Percentiles rank a stretch among this genome's conserved stretches.
phyloP scores from a whole-genome alignment of 2,113 vertebrate species.

The Scytalopus superciliaris region DNA sequence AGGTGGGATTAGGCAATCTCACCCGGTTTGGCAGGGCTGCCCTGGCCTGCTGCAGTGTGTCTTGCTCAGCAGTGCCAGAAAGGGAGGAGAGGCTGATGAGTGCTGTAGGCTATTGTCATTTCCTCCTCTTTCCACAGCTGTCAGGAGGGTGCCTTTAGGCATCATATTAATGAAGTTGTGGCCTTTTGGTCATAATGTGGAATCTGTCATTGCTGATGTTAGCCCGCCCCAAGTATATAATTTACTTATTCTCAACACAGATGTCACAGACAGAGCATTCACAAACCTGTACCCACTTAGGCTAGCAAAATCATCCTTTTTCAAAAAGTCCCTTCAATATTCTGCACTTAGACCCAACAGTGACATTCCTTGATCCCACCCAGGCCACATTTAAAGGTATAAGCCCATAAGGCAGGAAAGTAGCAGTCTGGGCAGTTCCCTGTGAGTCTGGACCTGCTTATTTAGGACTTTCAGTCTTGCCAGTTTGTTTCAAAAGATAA shows the following conservation, averaged over 20 bases:
- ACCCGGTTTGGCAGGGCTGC: background rate
- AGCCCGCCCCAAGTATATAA: background rate
- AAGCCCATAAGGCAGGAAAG: background rate
- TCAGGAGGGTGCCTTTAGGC: conserved; percentile 38
- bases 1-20: background rate
- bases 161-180: conserved; percentile 45
- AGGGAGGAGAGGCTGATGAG: conserved; percentile 15
- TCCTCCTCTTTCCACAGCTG: conserved; percentile 4
- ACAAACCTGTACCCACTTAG: background rate
- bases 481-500: background rate
- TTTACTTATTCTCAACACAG: background rate
- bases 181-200: conserved; percentile 17
- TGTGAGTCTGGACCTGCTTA: background rate
- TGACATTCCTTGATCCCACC: background rate
- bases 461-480: background rate
- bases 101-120: conserved; percentile 29
- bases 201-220: background rate
- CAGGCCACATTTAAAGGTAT: background rate
- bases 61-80: background rate
- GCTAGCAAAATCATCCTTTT: background rate
- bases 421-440: background rate
- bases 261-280: background rate
- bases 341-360: background rate
- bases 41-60: background rate
- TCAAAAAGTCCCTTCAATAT: background rate